Evolutionary conservation across 2,113 vertebrate species (phyloP), one percentile per base, ranked within the genome.

Genomic region (Talpa occidentalis): DNA sequence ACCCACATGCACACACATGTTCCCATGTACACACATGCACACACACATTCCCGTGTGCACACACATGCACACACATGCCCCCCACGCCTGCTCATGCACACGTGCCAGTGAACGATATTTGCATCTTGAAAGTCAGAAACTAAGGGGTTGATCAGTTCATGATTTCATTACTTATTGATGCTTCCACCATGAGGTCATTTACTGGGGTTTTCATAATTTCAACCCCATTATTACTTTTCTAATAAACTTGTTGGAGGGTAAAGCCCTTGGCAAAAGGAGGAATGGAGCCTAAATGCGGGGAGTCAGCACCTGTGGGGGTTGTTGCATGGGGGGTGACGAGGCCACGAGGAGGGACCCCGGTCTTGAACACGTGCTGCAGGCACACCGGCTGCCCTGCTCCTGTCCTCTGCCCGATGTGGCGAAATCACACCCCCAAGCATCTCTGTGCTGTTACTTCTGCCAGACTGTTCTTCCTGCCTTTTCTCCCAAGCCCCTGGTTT

Each of bases 391-490:
- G 14, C 21, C 40, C 52, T 35, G 10, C 19, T 52, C 67, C 3
- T 1, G 0, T 5, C 28, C 9, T 6, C 49, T 60, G 26, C 19
- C 42, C 21, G 1, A 11, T 0, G 7, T 11, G 32, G 6, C 28
- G n/a, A 28, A 28, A 14, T 21, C 35, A 6, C 44, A 16, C 40
- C 11, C n/a, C 21, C 6, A 28, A 47, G 19, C 5, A 16, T 10
- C 16, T 17, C 1, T 4, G 28, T 12, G 32, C 10, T 21, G 26
- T 59, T 35, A 10, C 56, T 62, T 64, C 26, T 80, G 17, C 21
- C 0, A 3, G 35, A 14, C 6, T 26, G 2, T 59, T 59, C 15
- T 60, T 35, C 54, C 8, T 37, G 32, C 22, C 22, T 26, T 37
- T 56, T 81, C 76, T 67, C 26, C 67, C 21, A 2, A 77, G 47